phyloP scores from a whole-genome alignment of 2,888 invertebrate species.

The Tinea semifulvella region DNA sequence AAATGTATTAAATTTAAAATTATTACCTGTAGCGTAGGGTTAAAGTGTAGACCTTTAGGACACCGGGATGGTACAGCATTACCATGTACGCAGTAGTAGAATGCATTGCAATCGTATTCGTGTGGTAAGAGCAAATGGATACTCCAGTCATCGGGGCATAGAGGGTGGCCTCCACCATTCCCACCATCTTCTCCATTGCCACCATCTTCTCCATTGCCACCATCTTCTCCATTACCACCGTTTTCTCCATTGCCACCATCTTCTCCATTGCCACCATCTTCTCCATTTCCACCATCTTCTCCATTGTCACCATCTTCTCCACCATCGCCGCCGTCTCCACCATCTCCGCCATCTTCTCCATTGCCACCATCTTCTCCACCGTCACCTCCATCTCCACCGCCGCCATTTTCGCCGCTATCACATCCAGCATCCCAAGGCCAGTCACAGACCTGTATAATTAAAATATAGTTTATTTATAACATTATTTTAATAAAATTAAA shows the following conservation, averaged over 20 bases:
- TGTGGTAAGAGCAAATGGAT: slow-evolving; percentile 29
- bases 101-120: slow-evolving; percentile 27
- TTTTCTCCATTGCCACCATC: not conserved
- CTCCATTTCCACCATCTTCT: not conserved
- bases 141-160: slow-evolving; percentile 27
- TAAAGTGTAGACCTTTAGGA: slow-evolving; percentile 24
- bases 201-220: not conserved
- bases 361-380: not conserved
- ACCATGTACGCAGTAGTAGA: slow-evolving; percentile 32
- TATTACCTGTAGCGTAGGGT: slow-evolving; percentile 24
- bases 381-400: not conserved
- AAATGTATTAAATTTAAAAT: not conserved
- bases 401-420: not conserved
- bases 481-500: no score
- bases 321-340: not conserved
- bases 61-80: slow-evolving; percentile 25
- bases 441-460: slow-evolving; percentile 13
- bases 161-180: slow-evolving; percentile 10
- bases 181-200: slow-evolving; percentile 6
- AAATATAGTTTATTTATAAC: no score
- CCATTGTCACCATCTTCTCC: not conserved
- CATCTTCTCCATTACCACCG: not conserved
- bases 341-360: not conserved
- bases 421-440: slow-evolving; percentile 10
- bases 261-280: not conserved